Base-by-base conservation (phyloP, 2,888 invertebrate species). In the Meta bourneti region DNA sequence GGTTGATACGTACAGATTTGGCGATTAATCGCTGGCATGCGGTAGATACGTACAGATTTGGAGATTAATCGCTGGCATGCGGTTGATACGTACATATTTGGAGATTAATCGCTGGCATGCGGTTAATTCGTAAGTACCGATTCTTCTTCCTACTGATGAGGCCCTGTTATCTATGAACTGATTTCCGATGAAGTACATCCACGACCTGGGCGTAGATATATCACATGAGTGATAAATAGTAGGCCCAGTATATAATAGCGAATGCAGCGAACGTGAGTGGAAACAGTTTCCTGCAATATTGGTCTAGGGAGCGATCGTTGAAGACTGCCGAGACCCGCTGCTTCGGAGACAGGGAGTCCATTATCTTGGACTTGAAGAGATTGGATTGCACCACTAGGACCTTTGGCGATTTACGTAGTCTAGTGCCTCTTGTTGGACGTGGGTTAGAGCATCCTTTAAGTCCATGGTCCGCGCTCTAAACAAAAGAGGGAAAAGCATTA, bases 231-330 rank as follows among this genome's bases (percentile, higher is more conserved):
- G 61, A 85, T 1, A 61, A 48, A 19, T 81, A 81, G 11, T 70
- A 81, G 16, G n/a, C 61, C 88, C 88, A 88, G 11, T 88, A 88
- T 0, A 13, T 8, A 2, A 69, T 2, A 16, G 81, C n/a, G 48
- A 88, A 80, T 13, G 51, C 16, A 49, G 52, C n/a, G 74, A 88
- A 88, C 48, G 9, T n/a, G 5, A 81, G 5, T 7, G 88, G 88
- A 74, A 88, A 88, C 0, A 88, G 34, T 8, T 6, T 74, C 34
- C 88, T 49, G 20, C 88, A 13, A 7, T 34, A 72, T 20, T 61
- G 19, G 69, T 88, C 88, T 13, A 88, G 70, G 6, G 34, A 34
- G 7, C 8, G n/a, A n/a, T 81, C 81, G 8, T n/a, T 70, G 8
- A 61, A n/a, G 49, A 49, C 19, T 34, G 11, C 8, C 2, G 7